Base-by-base conservation (phyloP, 2,113 vertebrate species). In the Scomber scombrus region DNA sequence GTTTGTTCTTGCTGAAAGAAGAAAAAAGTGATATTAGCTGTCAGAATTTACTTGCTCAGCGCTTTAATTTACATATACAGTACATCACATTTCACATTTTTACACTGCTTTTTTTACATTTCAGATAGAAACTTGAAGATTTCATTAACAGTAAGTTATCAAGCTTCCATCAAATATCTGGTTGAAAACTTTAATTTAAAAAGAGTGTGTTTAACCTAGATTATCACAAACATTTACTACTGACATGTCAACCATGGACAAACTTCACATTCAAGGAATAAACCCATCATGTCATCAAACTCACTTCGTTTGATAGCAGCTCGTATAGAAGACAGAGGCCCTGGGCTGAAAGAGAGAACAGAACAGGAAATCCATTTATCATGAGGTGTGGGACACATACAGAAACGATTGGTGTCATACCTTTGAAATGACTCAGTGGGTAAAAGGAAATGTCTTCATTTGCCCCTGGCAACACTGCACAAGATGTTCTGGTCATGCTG, bases 291-390 rank as follows among this genome's bases (percentile, higher is more conserved):
- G 34, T 40, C 34, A 7, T 7, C 3, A 65, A 70, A 98, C 97
- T 97, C 94, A 98, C 98, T 96, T 95, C 94, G 96, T 90, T 96
- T 98, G 95, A 98, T 96, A 62, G 95, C 97, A 11, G 97, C 96
- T 96, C 94, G 95, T 94, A 98, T 94, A 34, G 97, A 97, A 23
- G 96, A 97, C 88, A 97, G 93, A 23, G 97, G 95, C 85, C 96
- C 96, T 94, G 95, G 96, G 85, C 97, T 98, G 93, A 84, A 95
- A 85, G 87, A 90, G 87, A 47, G 56, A 89, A 75, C 87, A 85
- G 11, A 78, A 14, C 3, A 84, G 56, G 18, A 62, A 62, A 15
- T 6, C 1, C 19, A 68, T 71, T 68, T 18, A 47, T 60, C 31
- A 73, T 13, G 46, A 83, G 57, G 43, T 51, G 71, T 21, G 63